phyloP scores from a whole-genome alignment of 2,113 vertebrate species.

The Tapirus terrestris region DNA sequence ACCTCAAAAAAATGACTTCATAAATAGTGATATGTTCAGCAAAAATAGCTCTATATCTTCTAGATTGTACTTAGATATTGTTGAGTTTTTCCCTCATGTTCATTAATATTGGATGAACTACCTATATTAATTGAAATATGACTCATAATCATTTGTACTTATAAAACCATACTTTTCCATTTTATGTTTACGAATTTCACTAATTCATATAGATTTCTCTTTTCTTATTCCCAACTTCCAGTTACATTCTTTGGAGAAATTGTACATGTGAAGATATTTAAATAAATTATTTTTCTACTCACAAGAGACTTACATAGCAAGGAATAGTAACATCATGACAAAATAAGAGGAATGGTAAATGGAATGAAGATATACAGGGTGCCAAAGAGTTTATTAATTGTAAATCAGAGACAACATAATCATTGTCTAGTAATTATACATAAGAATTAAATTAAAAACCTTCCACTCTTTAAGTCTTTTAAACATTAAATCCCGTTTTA shows the following conservation, averaged over 20 bases:
- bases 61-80: background rate
- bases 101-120: background rate
- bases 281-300: background rate
- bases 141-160: background rate
- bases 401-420: background rate
- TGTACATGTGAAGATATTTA: background rate
- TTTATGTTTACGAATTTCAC: slow-evolving; percentile 4
- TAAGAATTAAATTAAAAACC: background rate
- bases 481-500: background rate
- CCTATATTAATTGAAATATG: slow-evolving; percentile 14
- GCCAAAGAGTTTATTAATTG: background rate
- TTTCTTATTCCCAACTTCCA: background rate
- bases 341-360: background rate
- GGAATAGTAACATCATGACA: background rate
- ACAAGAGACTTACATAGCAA: background rate
- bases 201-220: background rate
- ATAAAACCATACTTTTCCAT: slow-evolving; percentile 39
- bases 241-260: background rate
- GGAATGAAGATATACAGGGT: background rate
- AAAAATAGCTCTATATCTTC: background rate
- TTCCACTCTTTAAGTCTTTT: background rate
- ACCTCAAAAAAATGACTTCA: background rate
- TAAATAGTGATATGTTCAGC: background rate
- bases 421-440: background rate
- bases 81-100: background rate